phyloP scores from a whole-genome alignment of 2,888 invertebrate species.

The Agriopis marginaria region DNA sequence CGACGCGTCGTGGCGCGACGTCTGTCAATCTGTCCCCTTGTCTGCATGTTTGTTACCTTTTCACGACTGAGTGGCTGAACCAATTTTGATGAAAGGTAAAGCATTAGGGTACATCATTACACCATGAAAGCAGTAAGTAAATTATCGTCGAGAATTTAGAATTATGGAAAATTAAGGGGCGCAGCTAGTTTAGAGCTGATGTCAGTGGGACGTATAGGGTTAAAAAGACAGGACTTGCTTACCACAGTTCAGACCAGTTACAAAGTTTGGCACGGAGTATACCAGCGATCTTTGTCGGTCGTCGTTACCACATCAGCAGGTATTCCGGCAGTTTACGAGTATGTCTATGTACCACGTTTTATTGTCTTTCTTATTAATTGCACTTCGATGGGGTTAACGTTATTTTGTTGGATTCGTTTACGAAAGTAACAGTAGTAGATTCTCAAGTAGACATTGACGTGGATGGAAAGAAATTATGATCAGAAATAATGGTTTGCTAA shows the following conservation, averaged over 20 bases:
- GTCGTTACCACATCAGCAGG: slow-evolving; percentile 33
- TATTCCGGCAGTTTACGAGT: slow-evolving; percentile 27
- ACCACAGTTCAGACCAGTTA: background rate
- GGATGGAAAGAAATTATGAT: too few relatives aligned
- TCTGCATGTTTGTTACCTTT: background rate
- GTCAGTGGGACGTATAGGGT: too few relatives aligned
- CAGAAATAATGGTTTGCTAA: too few relatives aligned
- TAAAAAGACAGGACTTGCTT: background rate
- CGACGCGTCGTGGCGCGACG: background rate
- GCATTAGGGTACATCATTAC: too few relatives aligned
- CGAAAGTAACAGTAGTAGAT: background rate
- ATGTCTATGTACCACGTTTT: slow-evolving; percentile 27
- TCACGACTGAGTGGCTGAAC: background rate
- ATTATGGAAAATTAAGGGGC: too few relatives aligned
- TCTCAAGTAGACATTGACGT: background rate
- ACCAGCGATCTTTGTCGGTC: slow-evolving; percentile 32
- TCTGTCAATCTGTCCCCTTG: background rate
- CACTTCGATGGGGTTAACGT: slow-evolving; percentile 9
- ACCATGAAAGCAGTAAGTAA: too few relatives aligned
- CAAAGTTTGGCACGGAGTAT: background rate
- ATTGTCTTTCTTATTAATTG: slow-evolving; percentile 39
- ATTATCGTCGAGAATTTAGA: too few relatives aligned
- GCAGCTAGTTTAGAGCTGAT: too few relatives aligned
- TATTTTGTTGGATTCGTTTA: slow-evolving; percentile 4
- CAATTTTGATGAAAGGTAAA: too few relatives aligned